Conservation (phyloP, 2,888 invertebrate species). For the Dexiosoma caninum region DNA sequence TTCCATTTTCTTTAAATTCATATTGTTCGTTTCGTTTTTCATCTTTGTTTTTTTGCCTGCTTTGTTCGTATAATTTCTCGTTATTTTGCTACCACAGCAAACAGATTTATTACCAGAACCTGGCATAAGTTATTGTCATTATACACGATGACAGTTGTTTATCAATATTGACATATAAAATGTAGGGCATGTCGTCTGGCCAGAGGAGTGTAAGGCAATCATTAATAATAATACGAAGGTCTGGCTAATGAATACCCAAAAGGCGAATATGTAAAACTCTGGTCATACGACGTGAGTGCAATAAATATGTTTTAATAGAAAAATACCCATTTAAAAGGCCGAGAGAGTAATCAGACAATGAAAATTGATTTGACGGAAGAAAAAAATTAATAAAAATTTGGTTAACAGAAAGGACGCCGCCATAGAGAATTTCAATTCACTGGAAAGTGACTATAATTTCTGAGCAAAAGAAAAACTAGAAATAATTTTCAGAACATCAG, state of each 20-base stretch:
- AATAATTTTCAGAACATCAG: no score
- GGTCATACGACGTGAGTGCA: conserved; percentile 34
- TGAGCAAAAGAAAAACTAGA: no score
- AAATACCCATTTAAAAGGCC: background rate
- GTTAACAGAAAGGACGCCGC: no score
- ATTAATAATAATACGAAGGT: background rate
- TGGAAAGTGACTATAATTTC: no score
- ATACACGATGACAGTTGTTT: conserved; percentile 61
- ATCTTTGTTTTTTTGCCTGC: no score
- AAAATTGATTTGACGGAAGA: background rate
- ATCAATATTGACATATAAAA: conserved; percentile 60
- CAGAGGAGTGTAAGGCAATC: background rate
- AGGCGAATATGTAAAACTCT: conserved; percentile 50
- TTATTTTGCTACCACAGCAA: conserved; percentile 12
- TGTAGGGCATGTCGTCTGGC: conserved; percentile 32
- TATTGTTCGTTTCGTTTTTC: conserved; percentile 2
- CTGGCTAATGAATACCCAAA: conserved; percentile 60
- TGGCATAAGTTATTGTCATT: conserved; percentile 16
- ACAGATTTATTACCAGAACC: conserved; percentile 55
- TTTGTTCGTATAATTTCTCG: conserved; percentile 48
- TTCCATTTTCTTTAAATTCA: conserved; percentile 30
- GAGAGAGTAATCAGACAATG: background rate
- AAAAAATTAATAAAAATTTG: no score
- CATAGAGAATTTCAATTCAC: no score
- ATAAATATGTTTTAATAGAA: conserved; percentile 18